Base-by-base conservation (phyloP, 2,113 vertebrate species). In the Thinocorus orbignyianus region DNA sequence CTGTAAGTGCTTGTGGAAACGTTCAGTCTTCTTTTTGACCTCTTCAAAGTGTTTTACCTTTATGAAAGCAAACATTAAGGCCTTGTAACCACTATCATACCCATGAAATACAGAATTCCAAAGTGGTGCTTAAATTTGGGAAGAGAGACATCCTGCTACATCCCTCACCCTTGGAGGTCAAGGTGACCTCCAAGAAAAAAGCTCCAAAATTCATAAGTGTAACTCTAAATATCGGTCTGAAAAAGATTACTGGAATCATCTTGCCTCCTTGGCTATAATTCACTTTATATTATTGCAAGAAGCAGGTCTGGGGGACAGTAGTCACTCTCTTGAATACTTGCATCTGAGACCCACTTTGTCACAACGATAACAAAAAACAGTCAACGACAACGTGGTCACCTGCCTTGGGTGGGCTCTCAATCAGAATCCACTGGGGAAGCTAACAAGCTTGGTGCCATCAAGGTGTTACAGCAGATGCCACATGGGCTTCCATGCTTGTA, bases 41-140 rank as follows among this genome's bases (percentile, higher is more conserved):
- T 94, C 86, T 8, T 98, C 97, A 8, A 72, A 66, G 31, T 81
- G 48, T 81, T 58, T 97, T 13, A 70, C 31, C 98, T 98, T 95
- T 71, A 54, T 28, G 8, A 91, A 81, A 92, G 57, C 30, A 96
- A 86, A 76, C 1, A 0, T 19, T 19, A 49, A 89, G 42, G 26
- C 30, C 49, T 74, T 54, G 49, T 4, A 37, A 37, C 35, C 7
- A 7, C n/a, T 65, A 2, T 42, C 25, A 44, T 31, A 33, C 18
- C 37, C 25, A 8, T 8, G 5, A 66, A 70, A 37, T 54, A 57
- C 60, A 51, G 23, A 77, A 57, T 9, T 70, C 46, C 55, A 46
- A 61, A 83, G 16, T 7, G 28, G 4, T 69, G 54, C 31, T 37
- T 54, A 18, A 39, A 49, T 61, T 41, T 1, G 1, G 60, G 54